Percentiles rank a stretch among this genome's conserved stretches.
These are phyloP conservation scores for Spodoptera litura DNA, from an alignment of 1,140 invertebrate species.

Conservation along the genomic window DNA sequence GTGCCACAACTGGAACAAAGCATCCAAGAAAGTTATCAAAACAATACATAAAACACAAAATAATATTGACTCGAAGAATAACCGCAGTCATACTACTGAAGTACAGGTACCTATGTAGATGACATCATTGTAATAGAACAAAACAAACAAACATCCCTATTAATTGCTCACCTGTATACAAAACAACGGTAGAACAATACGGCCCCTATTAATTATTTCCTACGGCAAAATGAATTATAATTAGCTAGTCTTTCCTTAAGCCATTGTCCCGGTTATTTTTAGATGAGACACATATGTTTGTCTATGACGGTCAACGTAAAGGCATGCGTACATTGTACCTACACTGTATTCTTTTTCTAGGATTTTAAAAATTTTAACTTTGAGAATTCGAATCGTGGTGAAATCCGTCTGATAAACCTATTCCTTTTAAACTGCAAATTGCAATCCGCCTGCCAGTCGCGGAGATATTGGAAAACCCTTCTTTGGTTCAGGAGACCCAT, in stretches of 20 bases:
- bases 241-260: slow-evolving; percentile 43
- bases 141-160: background rate
- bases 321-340: background rate
- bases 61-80: background rate
- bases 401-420: too few relatives aligned
- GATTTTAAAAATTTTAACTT: background rate
- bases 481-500: too few relatives aligned
- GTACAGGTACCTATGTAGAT: background rate
- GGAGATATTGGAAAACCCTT: too few relatives aligned
- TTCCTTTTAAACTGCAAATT: too few relatives aligned
- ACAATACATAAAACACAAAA: too few relatives aligned
- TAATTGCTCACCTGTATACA: slow-evolving; percentile 1
- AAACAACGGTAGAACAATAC: background rate
- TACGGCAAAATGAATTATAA: slow-evolving; percentile 32
- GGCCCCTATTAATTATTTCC: slow-evolving; percentile 24
- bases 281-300: slow-evolving; percentile 44
- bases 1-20: too few relatives aligned
- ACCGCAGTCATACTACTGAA: background rate
- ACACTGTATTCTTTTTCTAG: background rate
- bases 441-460: too few relatives aligned
- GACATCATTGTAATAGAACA: background rate
- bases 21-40: too few relatives aligned
- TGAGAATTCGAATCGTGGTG: background rate
- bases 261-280: slow-evolving; percentile 47
- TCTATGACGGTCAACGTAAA: slow-evolving; percentile 46